These are phyloP conservation scores for Hemithea aestivaria DNA, from an alignment of 2,888 invertebrate species.

Conservation along the genomic window DNA sequence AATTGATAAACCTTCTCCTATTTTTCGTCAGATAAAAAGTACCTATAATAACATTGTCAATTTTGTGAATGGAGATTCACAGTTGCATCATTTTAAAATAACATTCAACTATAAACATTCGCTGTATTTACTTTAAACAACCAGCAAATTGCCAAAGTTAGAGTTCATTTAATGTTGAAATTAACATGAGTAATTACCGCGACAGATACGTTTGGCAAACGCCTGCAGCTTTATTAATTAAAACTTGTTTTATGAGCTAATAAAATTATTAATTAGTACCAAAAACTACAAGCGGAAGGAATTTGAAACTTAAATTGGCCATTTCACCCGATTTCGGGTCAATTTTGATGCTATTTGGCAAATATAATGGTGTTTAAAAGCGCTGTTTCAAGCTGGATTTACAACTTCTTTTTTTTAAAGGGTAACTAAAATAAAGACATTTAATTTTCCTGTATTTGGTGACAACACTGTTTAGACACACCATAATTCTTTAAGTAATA, in stretches of 20 bases:
- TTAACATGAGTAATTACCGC: not conserved
- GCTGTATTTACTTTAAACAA: too few relatives aligned
- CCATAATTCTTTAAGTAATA: too few relatives aligned
- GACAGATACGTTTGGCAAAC: conserved; percentile 5
- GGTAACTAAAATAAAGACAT: conserved; percentile 50
- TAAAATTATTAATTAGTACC: conserved; percentile 20
- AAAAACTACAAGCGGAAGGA: conserved; percentile 55
- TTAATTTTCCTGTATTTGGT: too few relatives aligned
- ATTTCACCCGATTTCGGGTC: conserved; percentile 19
- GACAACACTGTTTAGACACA: too few relatives aligned
- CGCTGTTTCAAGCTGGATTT: too few relatives aligned
- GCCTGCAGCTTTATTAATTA: not conserved
- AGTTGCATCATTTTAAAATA: too few relatives aligned
- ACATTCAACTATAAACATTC: too few relatives aligned
- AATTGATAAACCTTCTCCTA: too few relatives aligned
- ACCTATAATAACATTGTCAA: too few relatives aligned
- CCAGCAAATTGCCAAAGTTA: too few relatives aligned
- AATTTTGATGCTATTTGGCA: conserved; percentile 64
- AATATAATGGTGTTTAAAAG: conserved; percentile 53
- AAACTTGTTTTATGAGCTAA: conserved; percentile 2
- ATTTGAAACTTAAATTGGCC: conserved; percentile 60
- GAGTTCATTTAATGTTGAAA: not conserved
- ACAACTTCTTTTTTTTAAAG: conserved; percentile 54
- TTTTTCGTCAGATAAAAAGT: too few relatives aligned
- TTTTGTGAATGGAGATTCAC: too few relatives aligned